Conservation (phyloP, 2,888 invertebrate species). For the Spilarctia lutea region DNA sequence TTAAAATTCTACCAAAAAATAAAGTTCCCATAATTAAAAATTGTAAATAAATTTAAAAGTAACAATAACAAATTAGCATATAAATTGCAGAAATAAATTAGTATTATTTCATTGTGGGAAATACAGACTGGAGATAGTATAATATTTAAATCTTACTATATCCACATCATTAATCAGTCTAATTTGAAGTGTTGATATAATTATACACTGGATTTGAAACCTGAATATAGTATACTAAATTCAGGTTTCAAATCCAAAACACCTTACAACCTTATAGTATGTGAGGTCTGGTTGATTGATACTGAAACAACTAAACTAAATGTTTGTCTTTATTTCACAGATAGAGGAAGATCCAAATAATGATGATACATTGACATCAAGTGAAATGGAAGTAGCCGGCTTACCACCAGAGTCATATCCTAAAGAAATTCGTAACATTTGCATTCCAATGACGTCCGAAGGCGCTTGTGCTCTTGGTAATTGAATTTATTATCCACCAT, state of each 20-base stretch:
- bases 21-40: not conserved
- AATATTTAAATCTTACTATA: too few relatives aligned
- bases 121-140: not conserved
- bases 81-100: not conserved
- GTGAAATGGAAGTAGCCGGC: constrained; percentile 60
- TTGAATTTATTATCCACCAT: constrained; percentile 32
- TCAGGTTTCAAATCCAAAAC: too few relatives aligned
- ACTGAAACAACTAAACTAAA: not conserved
- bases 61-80: not conserved
- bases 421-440: constrained; percentile 57
- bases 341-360: constrained; percentile 72
- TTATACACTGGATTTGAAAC: not conserved
- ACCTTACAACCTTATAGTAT: too few relatives aligned
- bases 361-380: constrained; percentile 68
- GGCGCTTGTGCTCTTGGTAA: constrained; percentile 68
- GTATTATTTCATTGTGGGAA: not conserved
- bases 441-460: constrained; percentile 65
- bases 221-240: too few relatives aligned
- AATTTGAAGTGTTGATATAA: not conserved
- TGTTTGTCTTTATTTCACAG: constrained; percentile 43
- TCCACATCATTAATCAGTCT: not conserved
- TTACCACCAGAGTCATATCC: constrained; percentile 52
- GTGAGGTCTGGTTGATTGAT: too few relatives aligned
- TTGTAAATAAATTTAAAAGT: not conserved
- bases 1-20: not conserved